phyloP scores from a whole-genome alignment of 2,888 invertebrate species.

The Tigriopus californicus region DNA sequence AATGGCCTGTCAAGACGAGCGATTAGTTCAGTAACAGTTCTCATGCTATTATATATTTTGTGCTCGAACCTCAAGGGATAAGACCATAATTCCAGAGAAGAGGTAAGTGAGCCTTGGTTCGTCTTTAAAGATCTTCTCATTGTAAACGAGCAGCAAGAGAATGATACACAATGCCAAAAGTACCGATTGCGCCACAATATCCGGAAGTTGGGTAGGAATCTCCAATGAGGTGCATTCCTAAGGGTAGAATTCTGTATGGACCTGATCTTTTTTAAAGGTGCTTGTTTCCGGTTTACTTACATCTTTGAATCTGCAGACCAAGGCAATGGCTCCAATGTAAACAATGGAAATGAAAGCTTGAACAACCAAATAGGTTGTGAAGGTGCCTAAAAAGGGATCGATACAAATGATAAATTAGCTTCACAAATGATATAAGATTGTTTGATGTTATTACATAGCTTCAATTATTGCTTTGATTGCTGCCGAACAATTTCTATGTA shows the following conservation, averaged over 20 bases:
- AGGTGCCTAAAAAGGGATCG: not conserved
- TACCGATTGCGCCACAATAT: constrained; percentile 31
- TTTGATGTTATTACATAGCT: too few species aligned
- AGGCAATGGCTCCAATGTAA: not conserved
- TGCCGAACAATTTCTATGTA: too few species aligned
- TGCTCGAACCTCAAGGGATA: not conserved
- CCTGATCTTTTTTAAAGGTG: too few species aligned
- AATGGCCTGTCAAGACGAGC: constrained; percentile 17
- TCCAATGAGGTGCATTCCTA: constrained; percentile 15
- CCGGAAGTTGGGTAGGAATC: constrained; percentile 27
- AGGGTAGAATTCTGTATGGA: too few species aligned
- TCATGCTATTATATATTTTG: constrained; percentile 3
- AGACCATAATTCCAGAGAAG: constrained; percentile 26
- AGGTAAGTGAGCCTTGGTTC: constrained; percentile 28
- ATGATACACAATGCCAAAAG: constrained; percentile 30
- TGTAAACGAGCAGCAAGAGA: constrained; percentile 31
- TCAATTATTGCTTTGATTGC: too few species aligned
- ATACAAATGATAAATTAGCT: not conserved
- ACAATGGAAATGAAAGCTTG: not conserved
- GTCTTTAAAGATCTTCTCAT: constrained; percentile 30
- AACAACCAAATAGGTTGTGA: not conserved
- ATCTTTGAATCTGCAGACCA: constrained; percentile 12
- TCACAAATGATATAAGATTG: too few species aligned
- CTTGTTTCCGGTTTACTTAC: constrained; percentile 11
- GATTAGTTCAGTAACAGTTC: constrained; percentile 20